Evolutionary conservation across 2,113 vertebrate genomes (phyloP), one percentile per base, ranked within the genome.

Genomic region (Ctenomys sociabilis): DNA sequence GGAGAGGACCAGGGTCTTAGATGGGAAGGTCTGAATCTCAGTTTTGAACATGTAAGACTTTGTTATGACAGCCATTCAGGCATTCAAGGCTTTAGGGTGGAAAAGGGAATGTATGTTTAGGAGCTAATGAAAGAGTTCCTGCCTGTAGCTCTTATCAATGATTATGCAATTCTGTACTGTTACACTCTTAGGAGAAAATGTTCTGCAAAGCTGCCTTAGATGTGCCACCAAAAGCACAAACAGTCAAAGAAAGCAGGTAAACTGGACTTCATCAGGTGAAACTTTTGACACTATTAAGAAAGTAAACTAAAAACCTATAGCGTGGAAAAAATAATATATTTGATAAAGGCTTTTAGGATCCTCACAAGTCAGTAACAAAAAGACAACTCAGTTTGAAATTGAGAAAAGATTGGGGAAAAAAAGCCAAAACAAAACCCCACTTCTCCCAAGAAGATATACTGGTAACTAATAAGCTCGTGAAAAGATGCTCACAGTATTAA

Each of bases 61-160:
- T 93, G 37, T 12, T n/a, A n/a, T 49, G 88, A 91, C 52, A 63
- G 54, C 45, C 28, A 19, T 45, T 73, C 17, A 92, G 85, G 64
- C n/a, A 14, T 32, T 75, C 16, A 61, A 37, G 72, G n/a, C 21
- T 90, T 64, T 72, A 54, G 28, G 63, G 32, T 30, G 61, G 82
- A 45, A 77, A 68, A 83, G 43, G 32, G 64, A 96, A 81, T 72
- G n/a, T 81, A 61, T 93, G 5, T 32, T 85, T 85, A 77, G 77
- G 37, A 87, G n/a, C 10, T 80, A 40, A 89, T 45, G 37, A 54
- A 54, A 21, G 21, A 54, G 12, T 54, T 35, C 17, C 45, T 54
- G 3, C 66, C 26, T 87, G 37, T 17, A 54, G 45, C 21, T 72
- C 3, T 28, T 52, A 28, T n/a, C 49, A 72, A 54, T 72, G n/a